Conservation (phyloP, 1,140 invertebrate genomes). For the Drosophila kikkawai region DNA sequence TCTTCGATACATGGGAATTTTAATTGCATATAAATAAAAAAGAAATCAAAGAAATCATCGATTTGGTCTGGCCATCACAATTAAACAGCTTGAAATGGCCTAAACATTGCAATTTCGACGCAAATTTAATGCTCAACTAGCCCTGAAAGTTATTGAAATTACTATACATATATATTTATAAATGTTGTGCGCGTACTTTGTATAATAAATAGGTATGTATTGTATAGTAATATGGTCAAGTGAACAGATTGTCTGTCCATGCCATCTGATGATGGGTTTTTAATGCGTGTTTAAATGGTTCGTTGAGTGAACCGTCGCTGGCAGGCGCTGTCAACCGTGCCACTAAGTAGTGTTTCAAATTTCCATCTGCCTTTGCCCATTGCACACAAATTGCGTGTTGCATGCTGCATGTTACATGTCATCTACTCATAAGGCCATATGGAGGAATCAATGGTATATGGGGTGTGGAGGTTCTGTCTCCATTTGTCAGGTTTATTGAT, state of each 20-base stretch:
- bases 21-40: background rate
- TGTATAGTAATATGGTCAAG: conserved; percentile 19
- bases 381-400: conserved; percentile 10
- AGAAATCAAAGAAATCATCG: background rate
- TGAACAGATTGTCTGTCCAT: conserved; percentile 18
- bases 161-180: background rate
- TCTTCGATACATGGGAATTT: background rate
- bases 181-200: conserved; percentile 20
- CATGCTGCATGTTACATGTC: conserved; percentile 27
- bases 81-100: background rate
- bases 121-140: conserved; percentile 56
- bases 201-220: background rate
- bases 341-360: conserved; percentile 20
- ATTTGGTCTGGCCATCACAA: background rate
- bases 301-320: conserved; percentile 24
- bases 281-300: conserved; percentile 61
- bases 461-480: background rate
- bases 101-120: conserved; percentile 21
- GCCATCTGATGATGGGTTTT: conserved; percentile 29
- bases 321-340: conserved; percentile 9
- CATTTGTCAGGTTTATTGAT: conserved; percentile 29
- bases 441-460: background rate
- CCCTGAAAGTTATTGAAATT: conserved; percentile 47
- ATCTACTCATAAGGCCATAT: conserved; percentile 16
- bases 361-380: conserved; percentile 19